Evolutionary conservation across 2,888 invertebrate genomes (phyloP).

Genomic region (Aradus depressus): DNA sequence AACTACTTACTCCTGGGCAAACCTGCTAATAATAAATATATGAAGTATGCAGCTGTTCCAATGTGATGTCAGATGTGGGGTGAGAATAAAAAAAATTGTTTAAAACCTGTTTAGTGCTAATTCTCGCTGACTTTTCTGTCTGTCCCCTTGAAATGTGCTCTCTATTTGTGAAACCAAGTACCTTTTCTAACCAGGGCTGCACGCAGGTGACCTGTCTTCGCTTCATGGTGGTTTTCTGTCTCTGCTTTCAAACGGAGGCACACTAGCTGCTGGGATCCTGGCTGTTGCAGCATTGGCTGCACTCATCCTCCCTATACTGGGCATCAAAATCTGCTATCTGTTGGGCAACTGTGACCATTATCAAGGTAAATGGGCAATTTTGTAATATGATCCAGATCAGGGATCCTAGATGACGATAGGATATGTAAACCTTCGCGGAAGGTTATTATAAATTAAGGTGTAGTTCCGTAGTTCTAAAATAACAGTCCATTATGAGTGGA

Average conservation of each 20-base stretch:
- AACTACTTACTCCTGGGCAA: too few species aligned
- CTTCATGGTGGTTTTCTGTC: slow-evolving; percentile 19
- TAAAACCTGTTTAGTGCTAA: too few species aligned
- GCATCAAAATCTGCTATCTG: slow-evolving; percentile 31
- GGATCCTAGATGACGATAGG: too few species aligned
- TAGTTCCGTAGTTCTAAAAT: background rate
- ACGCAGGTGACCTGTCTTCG: slow-evolving; percentile 22
- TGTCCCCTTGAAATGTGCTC: too few species aligned
- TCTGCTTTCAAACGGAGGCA: slow-evolving; percentile 27
- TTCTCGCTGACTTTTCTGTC: too few species aligned
- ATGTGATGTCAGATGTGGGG: too few species aligned
- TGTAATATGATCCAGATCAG: too few species aligned
- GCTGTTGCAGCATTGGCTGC: slow-evolving; percentile 29
- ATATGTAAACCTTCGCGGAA: background rate
- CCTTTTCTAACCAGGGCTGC: slow-evolving; percentile 5
- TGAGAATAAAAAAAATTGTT: too few species aligned
- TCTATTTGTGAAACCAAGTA: background rate
- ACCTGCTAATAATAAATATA: too few species aligned
- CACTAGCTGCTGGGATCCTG: slow-evolving; percentile 28
- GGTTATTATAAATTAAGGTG: background rate
- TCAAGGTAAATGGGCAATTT: slow-evolving; percentile 19
- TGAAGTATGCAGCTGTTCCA: too few species aligned
- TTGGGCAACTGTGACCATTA: slow-evolving; percentile 30
- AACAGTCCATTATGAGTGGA: too few species aligned
- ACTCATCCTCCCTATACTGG: slow-evolving; percentile 31